Base-by-base conservation (phyloP, 2,113 vertebrate genomes). In the Sebastes schlegelii region DNA sequence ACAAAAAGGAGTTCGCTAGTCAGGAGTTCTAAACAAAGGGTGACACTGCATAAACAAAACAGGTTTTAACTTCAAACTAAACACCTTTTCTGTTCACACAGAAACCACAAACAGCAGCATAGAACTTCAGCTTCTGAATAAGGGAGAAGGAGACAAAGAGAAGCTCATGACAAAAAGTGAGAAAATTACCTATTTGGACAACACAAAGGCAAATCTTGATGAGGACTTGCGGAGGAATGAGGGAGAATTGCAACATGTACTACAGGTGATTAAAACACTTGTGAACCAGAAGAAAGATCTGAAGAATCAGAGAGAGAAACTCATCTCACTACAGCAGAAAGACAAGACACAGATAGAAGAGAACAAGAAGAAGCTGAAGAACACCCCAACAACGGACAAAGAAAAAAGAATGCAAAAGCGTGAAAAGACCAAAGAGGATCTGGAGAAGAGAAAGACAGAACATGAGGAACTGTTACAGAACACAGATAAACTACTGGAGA, bases 331-430 rank as follows among this genome's bases (percentile, higher is more conserved):
- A 14, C 26, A 3, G 63, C 45, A 61, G 45, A 55, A 82, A 7
- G 48, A 46, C 10, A 23, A 45, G 10, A 19, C 0, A 9, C 1
- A 19, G 71, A 13, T 61, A 19, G 1, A 45, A 1, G 6, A 26
- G 52, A 10, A 0, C 1, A 1, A 52, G 19, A 67, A 23, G n/a
- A n/a, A n/a, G n/a, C n/a, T n/a, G 42, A 13, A 0, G 1, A 8
- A 1, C 8, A 1, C 0, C 1, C 0, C 2, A 2, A 10, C 23
- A 23, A 23, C 0, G 2, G 0, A 4, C 0, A 54, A 12, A 45
- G 7, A 4, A 0, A 8, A 2, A 1, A 64, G 5, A 12, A 48
- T 0, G 17, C 0, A 8, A 1, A 72, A 46, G 42, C 12, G 1
- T 42, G 0, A 8, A 11, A 3, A 12, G 17, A 57, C 1, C 0